phyloP scores from a whole-genome alignment of 2,113 vertebrate genomes.

The Hylia prasina region DNA sequence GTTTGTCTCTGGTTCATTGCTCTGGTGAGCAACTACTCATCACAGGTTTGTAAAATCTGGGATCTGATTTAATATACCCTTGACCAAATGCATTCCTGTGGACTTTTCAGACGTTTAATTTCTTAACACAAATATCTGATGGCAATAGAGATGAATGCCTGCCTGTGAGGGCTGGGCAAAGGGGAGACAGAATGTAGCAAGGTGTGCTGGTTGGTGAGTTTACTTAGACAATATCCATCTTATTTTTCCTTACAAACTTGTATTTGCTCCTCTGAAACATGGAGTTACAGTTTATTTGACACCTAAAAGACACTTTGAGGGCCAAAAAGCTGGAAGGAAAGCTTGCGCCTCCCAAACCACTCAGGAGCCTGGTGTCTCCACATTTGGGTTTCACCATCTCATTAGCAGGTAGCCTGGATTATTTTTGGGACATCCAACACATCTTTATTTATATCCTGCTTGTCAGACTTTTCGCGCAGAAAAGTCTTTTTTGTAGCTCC shows the following conservation, averaged over 20 bases:
- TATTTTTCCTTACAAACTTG: neutral
- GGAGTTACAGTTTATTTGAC: neutral
- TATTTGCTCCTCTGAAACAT: neutral
- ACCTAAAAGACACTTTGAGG: neutral
- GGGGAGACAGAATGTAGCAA: neutral
- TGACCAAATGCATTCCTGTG: neutral
- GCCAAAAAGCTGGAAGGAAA: neutral
- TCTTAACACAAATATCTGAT: neutral
- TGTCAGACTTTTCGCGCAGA: neutral
- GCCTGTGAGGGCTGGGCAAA: neutral
- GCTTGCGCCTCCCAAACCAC: neutral
- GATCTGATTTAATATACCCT: neutral
- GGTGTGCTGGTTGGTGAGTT: neutral
- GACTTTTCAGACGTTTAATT: slow-evolving; percentile 19
- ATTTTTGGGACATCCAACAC: slow-evolving; percentile 43
- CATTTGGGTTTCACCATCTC: slow-evolving; percentile 36
- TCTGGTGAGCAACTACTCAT: neutral
- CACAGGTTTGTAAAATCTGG: neutral
- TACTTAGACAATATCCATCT: neutral
- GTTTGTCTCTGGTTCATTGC: neutral
- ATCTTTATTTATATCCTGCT: slow-evolving; percentile 61
- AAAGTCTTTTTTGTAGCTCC: neutral
- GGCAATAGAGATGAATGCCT: neutral
- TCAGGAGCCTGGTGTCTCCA: neutral
- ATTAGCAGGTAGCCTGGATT: slow-evolving; percentile 63